Evolutionary conservation across 2,113 vertebrate species (phyloP).

Genomic region (Willisornis vidua): DNA sequence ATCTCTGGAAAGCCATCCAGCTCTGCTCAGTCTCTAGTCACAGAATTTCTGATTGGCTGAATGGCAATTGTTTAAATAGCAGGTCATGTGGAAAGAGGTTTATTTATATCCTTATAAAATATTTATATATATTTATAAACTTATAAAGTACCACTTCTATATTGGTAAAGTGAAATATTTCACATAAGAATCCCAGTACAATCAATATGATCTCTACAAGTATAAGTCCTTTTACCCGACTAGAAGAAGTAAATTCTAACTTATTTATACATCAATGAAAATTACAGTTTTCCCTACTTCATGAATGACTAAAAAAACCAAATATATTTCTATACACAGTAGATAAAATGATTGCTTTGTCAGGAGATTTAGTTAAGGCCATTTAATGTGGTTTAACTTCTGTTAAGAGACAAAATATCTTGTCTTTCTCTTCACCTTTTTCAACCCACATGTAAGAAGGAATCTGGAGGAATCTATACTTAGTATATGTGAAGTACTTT

Average conservation of each 20-base stretch:
- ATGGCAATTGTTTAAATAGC: neutral
- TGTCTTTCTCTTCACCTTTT: neutral
- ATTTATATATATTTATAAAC: neutral
- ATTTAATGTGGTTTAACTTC: neutral
- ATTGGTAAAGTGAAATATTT: neutral
- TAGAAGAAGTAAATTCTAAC: neutral
- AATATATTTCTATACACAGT: neutral
- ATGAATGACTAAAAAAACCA: neutral
- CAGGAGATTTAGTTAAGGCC: neutral
- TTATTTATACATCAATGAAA: neutral
- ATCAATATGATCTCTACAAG: neutral
- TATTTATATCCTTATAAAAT: slow-evolving; percentile 4
- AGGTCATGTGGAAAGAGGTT: neutral
- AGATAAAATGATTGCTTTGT: neutral
- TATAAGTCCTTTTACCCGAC: neutral
- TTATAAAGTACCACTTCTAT: neutral
- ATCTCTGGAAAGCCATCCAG: neutral
- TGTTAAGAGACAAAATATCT: neutral
- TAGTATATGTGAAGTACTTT: neutral
- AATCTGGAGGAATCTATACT: neutral
- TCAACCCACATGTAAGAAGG: neutral
- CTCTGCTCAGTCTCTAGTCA: neutral
- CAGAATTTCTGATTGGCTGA: neutral
- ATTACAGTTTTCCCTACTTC: neutral
- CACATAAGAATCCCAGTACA: neutral